Base-by-base conservation (phyloP, 2,888 invertebrate species). In the Hecatera dysodea region DNA sequence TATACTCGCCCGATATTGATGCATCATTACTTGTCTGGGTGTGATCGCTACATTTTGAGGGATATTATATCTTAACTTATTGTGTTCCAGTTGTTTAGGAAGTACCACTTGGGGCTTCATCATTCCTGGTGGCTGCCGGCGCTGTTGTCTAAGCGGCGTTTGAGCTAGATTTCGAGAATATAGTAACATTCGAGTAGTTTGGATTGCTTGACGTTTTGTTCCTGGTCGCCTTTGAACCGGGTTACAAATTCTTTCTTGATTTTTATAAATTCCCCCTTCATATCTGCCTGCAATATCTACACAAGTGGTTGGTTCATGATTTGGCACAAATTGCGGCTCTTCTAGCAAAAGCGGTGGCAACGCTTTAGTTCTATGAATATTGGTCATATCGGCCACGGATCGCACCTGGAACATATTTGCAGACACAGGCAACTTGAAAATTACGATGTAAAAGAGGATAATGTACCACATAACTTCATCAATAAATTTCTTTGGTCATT, bases 381-480 rank as follows among this genome's bases (percentile, higher is more conserved):
- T 68, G 27, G 76, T 64, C 60, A 80, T 65, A 36, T 46, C 64
- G 36, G 27, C 57, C 36, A 68, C 22, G 42, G 64, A 63, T n/a
- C 29, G 48, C 1, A 53, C 33, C 24, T 48, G n/a, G 1, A 68
- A 65, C 46, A 29, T 44, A 44, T 75, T 68, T 42, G 76, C 56
- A 62, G 61, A 53, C 22, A 80, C 64, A 12, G 61, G 53, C 19
- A 53, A 56, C 69, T 62, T 81, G 17, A 75, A 61, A 36, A 80
- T 59, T 44, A 67, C 61, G 0, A 75, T 68, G 22, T 50, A 62
- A 48, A 53, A 61, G 27, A 77, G 24, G 48, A 61, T 67, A 75
- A 80, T 80, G 60, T 53, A 75, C 75, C 63, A 77, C 77, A 77
- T 77, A 52, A 75, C 81, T 75, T 67, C n/a, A 67, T 53, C 55